Evolutionary conservation across 2,797 vertebrate genomes (phyloP), one percentile per base, ranked within the genome.

Genomic region (Chromis chromis): DNA sequence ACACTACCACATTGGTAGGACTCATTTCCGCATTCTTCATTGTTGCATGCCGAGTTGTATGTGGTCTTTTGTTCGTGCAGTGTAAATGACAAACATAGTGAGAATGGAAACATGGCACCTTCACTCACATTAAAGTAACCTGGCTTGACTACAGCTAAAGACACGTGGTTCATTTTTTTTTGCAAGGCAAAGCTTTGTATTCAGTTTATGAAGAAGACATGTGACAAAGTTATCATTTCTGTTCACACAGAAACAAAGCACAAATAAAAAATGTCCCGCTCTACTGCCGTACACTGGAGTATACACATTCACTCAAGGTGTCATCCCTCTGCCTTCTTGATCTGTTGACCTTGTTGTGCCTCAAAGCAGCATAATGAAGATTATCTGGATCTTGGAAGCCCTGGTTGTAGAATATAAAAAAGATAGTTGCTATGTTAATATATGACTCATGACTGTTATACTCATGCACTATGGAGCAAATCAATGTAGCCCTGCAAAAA

Each of bases 341-440:
- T 53, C 19, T 73, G 21, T 8, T 64, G 21, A 8, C 14, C 22
- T 57, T 62, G 48, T 49, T 61, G 0, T 9, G 36, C 9, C 31
- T 76, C 8, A 88, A 6, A 24, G 82, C 78, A 67, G 64, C 60
- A 2, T 76, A 81, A 54, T 76, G 70, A 25, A 87, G 68, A 17
- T 44, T 33, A 1, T 80, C 74, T 54, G 11, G 22, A 31, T 28
- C 19, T 28, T 66, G 60, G 0, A 17, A 0, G 14, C 1, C 12
- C 70, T 77, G 27, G 25, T 0, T 61, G 56, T 1, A 14, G 6
- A 11, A 46, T n/a, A 54, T 12, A 2, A 16, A 19, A n/a, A 11
- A 8, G 8, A 4, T 8, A 13, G n/a, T n/a, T n/a, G n/a, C n/a
- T n/a, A 6, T 27, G 9, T 13, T n/a, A 16, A 11, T 25, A 2